Conservation (phyloP, 2,797 vertebrate genomes). For the Kryptolebias ocellatus region DNA sequence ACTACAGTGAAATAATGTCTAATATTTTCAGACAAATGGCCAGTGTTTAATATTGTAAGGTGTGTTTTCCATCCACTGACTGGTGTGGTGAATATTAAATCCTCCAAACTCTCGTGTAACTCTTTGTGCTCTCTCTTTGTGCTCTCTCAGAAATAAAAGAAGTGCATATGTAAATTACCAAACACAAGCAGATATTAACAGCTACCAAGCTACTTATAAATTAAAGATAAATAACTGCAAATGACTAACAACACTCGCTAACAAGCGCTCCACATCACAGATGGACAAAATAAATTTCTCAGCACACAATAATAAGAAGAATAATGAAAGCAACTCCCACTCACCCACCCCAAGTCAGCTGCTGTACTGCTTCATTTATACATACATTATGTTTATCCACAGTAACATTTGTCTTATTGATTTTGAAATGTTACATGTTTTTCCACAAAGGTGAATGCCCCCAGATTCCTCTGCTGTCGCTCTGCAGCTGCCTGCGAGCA, state of each 20-base stretch:
- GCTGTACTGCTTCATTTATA: slow-evolving; percentile 13
- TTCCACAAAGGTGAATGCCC: slow-evolving; percentile 1
- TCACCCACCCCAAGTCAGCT: slow-evolving; percentile 18
- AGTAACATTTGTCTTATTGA: slow-evolving; percentile 29
- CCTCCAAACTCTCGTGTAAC: not conserved
- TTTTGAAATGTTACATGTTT: slow-evolving; percentile 27
- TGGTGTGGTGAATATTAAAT: not conserved
- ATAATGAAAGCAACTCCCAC: slow-evolving; percentile 25
- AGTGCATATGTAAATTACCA: slow-evolving; percentile 7
- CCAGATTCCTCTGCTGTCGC: not conserved
- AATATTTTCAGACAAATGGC: too few relatives aligned
- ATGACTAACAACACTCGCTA: slow-evolving; percentile 19
- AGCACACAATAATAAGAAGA: slow-evolving; percentile 26
- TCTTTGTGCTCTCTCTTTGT: not conserved
- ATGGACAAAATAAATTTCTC: slow-evolving; percentile 36
- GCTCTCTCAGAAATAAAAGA: not conserved
- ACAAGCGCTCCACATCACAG: slow-evolving; percentile 3
- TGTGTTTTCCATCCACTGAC: not conserved
- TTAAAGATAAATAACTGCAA: slow-evolving; percentile 28
- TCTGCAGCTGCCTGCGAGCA: slow-evolving; percentile 13
- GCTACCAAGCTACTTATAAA: slow-evolving; percentile 14
- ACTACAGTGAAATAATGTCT: too few relatives aligned
- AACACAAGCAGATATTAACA: slow-evolving; percentile 15
- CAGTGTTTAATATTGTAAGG: not conserved
- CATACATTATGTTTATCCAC: slow-evolving; percentile 25